These are phyloP conservation scores for Thereva unica DNA, from an alignment of 2,888 invertebrate species.

Conservation along the genomic window DNA sequence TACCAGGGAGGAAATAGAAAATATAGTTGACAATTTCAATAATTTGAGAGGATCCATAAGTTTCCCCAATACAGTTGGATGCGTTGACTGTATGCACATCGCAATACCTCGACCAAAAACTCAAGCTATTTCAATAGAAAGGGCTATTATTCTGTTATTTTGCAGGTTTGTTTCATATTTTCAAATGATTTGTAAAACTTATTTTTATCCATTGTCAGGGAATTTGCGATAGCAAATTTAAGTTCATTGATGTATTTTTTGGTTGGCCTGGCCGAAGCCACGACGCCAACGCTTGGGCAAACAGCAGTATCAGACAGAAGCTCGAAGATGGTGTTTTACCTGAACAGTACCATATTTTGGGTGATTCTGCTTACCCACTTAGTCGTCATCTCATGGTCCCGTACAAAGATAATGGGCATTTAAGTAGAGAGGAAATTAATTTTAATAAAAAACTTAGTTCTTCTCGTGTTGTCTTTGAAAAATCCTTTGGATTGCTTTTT, in stretches of 20 bases:
- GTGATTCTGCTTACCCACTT: background rate
- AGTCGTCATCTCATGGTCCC: background rate
- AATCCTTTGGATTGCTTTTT: background rate
- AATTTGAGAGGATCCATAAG: background rate
- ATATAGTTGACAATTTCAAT: background rate
- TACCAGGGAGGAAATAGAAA: background rate
- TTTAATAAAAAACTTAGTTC: constrained; percentile 2
- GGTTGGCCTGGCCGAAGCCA: background rate
- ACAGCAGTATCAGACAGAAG: background rate
- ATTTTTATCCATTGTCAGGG: too few species aligned
- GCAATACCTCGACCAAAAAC: background rate
- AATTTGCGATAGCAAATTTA: too few species aligned
- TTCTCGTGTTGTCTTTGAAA: background rate
- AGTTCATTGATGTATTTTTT: too few species aligned
- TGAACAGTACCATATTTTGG: background rate
- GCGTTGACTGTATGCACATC: background rate
- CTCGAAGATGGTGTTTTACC: too few species aligned
- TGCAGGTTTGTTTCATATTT: too few species aligned
- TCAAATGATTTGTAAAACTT: too few species aligned
- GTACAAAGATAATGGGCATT: background rate
- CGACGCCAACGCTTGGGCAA: background rate
- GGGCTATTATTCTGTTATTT: background rate
- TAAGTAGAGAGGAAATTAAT: background rate
- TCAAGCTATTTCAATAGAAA: background rate
- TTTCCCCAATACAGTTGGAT: background rate